These are phyloP conservation scores for Cephus nigrinus DNA, from an alignment of 2,888 invertebrate species.

Conservation along the genomic window DNA sequence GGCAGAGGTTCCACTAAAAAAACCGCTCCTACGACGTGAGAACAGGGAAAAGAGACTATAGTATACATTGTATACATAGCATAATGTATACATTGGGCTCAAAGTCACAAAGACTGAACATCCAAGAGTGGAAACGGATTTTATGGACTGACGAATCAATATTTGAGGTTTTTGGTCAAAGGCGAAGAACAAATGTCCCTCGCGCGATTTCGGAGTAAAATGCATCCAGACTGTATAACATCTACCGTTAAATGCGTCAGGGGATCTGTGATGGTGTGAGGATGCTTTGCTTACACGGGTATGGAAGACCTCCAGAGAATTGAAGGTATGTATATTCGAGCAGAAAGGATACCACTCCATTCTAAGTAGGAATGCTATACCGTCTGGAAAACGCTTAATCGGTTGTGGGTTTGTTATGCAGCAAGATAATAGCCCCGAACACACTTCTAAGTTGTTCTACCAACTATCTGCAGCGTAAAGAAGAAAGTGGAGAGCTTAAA, in stretches of 20 bases:
- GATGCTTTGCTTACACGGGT: slow-evolving; percentile 22
- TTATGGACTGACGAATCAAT: slow-evolving; percentile 31
- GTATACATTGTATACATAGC: too few species aligned
- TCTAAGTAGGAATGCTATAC: slow-evolving; percentile 21
- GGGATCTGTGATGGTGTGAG: slow-evolving; percentile 28
- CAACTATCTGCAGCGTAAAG: slow-evolving; percentile 25
- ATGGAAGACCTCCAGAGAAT: slow-evolving; percentile 32
- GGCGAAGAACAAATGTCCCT: slow-evolving; percentile 21
- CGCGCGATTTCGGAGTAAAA: slow-evolving; percentile 11
- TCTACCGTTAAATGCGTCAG: slow-evolving; percentile 26
- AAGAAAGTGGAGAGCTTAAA: slow-evolving; percentile 9
- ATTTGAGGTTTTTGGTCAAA: slow-evolving; percentile 24
- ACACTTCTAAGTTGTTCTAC: slow-evolving; percentile 28
- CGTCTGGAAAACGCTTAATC: slow-evolving; percentile 25
- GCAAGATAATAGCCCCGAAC: slow-evolving; percentile 36
- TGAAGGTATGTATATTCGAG: slow-evolving; percentile 27
- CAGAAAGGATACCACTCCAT: slow-evolving; percentile 31
- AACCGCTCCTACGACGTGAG: slow-evolving; percentile 11
- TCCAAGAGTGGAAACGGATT: slow-evolving; percentile 23
- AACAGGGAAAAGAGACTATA: slow-evolving; percentile 20
- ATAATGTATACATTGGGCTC: slow-evolving; percentile 23
- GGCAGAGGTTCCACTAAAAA: slow-evolving; percentile 20
- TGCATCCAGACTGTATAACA: slow-evolving; percentile 15
- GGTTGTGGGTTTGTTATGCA: slow-evolving; percentile 31
- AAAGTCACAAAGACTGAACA: slow-evolving; percentile 24